These are phyloP conservation scores for Nebria brevicollis DNA, from an alignment of 2,888 invertebrate genomes.

Conservation along the genomic window DNA sequence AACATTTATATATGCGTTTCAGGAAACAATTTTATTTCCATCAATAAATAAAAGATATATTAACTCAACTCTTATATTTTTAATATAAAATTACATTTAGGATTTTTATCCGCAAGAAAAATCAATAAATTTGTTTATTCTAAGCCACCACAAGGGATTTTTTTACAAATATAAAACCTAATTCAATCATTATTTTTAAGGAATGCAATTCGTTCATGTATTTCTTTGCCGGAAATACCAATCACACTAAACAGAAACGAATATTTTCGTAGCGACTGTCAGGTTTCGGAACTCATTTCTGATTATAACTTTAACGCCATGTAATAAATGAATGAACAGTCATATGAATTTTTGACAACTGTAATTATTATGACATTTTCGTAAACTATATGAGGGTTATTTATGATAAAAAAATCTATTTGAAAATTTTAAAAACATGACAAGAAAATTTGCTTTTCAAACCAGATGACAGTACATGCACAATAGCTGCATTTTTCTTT, in stretches of 20 bases:
- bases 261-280: background rate
- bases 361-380: background rate
- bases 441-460: constrained; percentile 21
- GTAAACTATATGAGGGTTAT: background rate
- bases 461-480: constrained; percentile 21
- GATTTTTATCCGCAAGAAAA: no score
- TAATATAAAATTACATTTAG: no score
- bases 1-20: background rate
- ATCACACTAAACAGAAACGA: no score
- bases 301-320: background rate
- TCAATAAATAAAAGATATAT: background rate
- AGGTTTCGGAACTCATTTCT: background rate
- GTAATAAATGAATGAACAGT: background rate
- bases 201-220: no score
- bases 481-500: constrained; percentile 16
- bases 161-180: no score
- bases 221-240: no score
- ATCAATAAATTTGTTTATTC: no score
- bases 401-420: background rate
- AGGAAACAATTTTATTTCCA: background rate
- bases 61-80: no score
- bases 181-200: no score
- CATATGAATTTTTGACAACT: background rate
- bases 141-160: no score
- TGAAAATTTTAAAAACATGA: constrained; percentile 10